A percentile compares a stretch with the other conserved stretches of the same genome.
Evolutionary conservation across 2,888 invertebrate species (phyloP).

Genomic region (Drosophila pegasa): DNA sequence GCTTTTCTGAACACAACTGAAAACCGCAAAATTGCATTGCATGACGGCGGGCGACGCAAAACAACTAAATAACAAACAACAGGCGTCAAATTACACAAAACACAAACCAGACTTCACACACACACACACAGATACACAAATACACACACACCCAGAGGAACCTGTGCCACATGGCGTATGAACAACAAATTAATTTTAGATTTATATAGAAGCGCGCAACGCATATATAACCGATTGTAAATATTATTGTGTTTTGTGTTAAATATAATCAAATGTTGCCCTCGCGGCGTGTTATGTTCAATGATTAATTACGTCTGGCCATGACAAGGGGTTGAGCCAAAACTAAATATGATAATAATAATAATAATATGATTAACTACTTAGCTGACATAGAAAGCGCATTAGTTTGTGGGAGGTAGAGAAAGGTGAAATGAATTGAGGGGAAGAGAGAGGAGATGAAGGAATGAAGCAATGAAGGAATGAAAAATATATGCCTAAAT

Average conservation of each 20-base stretch:
- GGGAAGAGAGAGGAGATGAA: neutral
- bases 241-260: slow-evolving; percentile 33
- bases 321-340: slow-evolving; percentile 1
- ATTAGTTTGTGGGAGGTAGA: neutral
- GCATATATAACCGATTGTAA: neutral
- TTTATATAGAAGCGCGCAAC: slow-evolving; percentile 44
- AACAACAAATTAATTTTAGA: slow-evolving; percentile 78
- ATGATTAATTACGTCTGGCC: slow-evolving; percentile 75
- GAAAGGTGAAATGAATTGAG: neutral
- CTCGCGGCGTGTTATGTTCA: slow-evolving; percentile 50
- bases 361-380: slow-evolving; percentile 16
- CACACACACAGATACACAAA: slow-evolving; percentile 19
- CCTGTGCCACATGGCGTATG: slow-evolving; percentile 53
- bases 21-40: slow-evolving; percentile 79
- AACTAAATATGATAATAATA: slow-evolving; percentile 4
- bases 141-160: slow-evolving; percentile 8
- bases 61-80: slow-evolving; percentile 80
- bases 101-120: slow-evolving; percentile 55
- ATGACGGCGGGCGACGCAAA: slow-evolving; percentile 66
- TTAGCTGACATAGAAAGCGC: neutral
- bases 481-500: too few species aligned
- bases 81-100: slow-evolving; percentile 79
- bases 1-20: slow-evolving; percentile 37
- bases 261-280: slow-evolving; percentile 73
- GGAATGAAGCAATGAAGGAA: neutral